phyloP scores from a whole-genome alignment of 2,888 invertebrate species.

The Entomobrya proxima region DNA sequence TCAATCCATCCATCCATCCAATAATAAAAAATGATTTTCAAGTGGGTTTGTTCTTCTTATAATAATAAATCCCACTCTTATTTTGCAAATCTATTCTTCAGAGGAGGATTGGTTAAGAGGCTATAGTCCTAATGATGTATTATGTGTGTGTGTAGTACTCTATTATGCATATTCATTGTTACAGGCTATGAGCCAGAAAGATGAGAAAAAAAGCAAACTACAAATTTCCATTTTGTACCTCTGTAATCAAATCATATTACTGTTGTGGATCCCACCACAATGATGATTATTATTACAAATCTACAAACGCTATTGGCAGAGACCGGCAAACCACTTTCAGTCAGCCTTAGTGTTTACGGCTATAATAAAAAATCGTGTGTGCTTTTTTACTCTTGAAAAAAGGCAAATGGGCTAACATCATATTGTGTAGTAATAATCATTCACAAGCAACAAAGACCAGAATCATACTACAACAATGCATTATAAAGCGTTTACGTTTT shows the following conservation, averaged over 20 bases:
- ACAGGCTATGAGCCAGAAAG: background rate
- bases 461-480: background rate
- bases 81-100: constrained; percentile 17
- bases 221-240: constrained; percentile 37
- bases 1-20: background rate
- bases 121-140: constrained; percentile 45
- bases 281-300: constrained; percentile 37
- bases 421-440: background rate
- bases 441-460: too few relatives aligned
- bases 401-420: constrained; percentile 43
- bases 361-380: constrained; percentile 30
- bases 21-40: background rate
- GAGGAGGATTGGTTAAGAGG: constrained; percentile 29
- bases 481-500: constrained; percentile 14
- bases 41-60: constrained; percentile 2
- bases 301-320: constrained; percentile 43
- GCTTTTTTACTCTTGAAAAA: constrained; percentile 18
- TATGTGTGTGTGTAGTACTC: too few relatives aligned
- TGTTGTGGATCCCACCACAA: background rate
- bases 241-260: constrained; percentile 34
- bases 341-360: constrained; percentile 30
- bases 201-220: constrained; percentile 11
- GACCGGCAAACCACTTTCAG: background rate
- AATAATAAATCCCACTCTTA: background rate
- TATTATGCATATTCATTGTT: constrained; percentile 31